These are phyloP conservation scores for Colletes latitarsis DNA, from an alignment of 1,140 invertebrate genomes.

Conservation along the genomic window DNA sequence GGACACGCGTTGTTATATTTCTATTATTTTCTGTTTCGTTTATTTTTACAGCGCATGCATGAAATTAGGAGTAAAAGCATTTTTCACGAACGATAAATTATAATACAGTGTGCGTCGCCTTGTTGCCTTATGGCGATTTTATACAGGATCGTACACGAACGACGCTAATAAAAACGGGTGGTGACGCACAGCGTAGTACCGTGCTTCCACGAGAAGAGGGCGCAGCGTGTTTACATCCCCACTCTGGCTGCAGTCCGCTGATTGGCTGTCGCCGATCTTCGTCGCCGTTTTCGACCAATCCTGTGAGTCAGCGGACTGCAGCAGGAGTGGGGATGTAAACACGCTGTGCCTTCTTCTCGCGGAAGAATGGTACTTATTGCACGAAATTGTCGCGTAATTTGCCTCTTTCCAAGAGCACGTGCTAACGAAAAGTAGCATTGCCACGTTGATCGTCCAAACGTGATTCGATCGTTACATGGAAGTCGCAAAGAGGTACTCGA, in stretches of 20 bases:
- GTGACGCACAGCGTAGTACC: conserved; percentile 32
- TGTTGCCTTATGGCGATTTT: background rate
- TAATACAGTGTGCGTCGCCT: background rate
- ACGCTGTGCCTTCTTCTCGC: no score
- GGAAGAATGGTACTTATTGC: background rate
- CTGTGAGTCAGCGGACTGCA: no score
- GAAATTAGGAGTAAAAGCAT: conserved; percentile 10
- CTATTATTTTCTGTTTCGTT: background rate
- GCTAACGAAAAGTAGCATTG: background rate
- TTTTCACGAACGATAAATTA: background rate
- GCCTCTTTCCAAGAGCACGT: background rate
- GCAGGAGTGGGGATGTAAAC: no score
- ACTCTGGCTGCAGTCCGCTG: no score
- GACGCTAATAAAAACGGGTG: conserved; percentile 9
- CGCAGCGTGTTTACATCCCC: no score
- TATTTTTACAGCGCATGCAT: conserved; percentile 13
- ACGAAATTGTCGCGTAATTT: background rate
- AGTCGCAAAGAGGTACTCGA: background rate
- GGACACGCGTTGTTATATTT: background rate
- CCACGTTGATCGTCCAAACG: background rate
- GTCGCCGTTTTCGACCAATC: no score
- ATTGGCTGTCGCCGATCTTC: no score
- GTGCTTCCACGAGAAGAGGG: no score
- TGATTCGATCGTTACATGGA: background rate
- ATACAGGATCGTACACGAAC: background rate